Percentiles rank a stretch among this genome's conserved stretches.
Conservation (phyloP, 2,888 invertebrate genomes). For the Meghimatium bilineatum region DNA sequence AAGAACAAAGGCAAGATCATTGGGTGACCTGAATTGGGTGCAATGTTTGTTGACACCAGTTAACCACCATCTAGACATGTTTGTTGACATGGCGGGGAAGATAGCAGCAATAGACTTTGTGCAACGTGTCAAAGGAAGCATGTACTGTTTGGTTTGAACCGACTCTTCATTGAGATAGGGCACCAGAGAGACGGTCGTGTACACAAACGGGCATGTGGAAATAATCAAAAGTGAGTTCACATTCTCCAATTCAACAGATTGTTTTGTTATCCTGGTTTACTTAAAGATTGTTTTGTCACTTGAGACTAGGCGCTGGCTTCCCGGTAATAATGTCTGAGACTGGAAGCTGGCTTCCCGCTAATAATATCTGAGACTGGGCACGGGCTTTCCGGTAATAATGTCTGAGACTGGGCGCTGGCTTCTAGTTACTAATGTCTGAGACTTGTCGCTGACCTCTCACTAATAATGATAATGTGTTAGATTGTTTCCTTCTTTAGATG, state of each 20-base stretch:
- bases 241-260: not conserved
- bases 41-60: not conserved
- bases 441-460: too few species aligned
- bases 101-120: conserved; percentile 1
- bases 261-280: not conserved
- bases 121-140: too few species aligned
- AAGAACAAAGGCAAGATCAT: not conserved
- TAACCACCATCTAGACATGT: not conserved
- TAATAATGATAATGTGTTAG: too few species aligned
- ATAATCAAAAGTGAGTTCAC: not conserved
- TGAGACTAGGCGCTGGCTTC: too few species aligned
- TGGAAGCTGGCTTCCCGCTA: too few species aligned
- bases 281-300: too few species aligned
- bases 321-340: too few species aligned
- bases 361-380: too few species aligned
- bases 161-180: not conserved
- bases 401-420: too few species aligned
- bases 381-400: too few species aligned
- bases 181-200: not conserved
- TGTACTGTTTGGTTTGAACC: not conserved
- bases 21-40: not conserved
- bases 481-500: too few species aligned
- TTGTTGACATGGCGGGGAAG: not conserved
- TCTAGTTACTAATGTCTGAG: too few species aligned
- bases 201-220: not conserved